Conservation (phyloP, 2,797 vertebrate genomes). For the Orestias chungarensis region DNA sequence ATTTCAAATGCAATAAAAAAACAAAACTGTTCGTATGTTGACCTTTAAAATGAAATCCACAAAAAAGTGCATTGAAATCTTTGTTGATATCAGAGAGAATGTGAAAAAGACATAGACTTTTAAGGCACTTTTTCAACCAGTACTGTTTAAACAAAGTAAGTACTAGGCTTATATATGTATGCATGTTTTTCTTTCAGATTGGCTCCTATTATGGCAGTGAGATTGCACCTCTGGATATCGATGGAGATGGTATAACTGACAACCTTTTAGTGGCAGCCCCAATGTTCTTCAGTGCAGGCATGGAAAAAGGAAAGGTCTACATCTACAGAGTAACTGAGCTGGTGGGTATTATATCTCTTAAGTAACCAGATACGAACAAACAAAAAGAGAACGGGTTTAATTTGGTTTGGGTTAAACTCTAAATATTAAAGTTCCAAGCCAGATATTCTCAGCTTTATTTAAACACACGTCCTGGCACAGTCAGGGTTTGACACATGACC, state of each 20-base stretch:
- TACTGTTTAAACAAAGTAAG: not conserved
- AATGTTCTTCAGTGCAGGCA: conserved; percentile 95
- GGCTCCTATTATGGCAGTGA: conserved; percentile 97
- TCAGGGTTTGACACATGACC: conserved; percentile 62
- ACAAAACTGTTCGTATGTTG: no score
- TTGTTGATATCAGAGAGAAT: not conserved
- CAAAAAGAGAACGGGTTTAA: not conserved
- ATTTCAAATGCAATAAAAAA: no score
- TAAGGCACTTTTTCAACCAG: not conserved
- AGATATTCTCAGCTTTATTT: conserved; percentile 37
- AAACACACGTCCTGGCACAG: conserved; percentile 31
- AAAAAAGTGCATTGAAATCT: not conserved
- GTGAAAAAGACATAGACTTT: not conserved
- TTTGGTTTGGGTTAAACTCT: not conserved
- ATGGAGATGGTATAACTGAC: conserved; percentile 89
- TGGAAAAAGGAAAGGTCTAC: conserved; percentile 93
- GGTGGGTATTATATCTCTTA: conserved; percentile 62
- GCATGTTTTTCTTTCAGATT: conserved; percentile 81
- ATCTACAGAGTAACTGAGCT: conserved; percentile 85
- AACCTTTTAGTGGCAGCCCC: conserved; percentile 92
- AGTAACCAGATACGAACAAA: conserved; percentile 17
- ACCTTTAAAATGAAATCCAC: not conserved
- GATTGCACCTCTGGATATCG: conserved; percentile 88
- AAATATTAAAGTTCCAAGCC: conserved; percentile 43
- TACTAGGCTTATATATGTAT: not conserved